Percentiles rank a stretch among this genome's conserved stretches.
Conservation (phyloP, 2,888 invertebrate species). For the Lingula anatina region DNA sequence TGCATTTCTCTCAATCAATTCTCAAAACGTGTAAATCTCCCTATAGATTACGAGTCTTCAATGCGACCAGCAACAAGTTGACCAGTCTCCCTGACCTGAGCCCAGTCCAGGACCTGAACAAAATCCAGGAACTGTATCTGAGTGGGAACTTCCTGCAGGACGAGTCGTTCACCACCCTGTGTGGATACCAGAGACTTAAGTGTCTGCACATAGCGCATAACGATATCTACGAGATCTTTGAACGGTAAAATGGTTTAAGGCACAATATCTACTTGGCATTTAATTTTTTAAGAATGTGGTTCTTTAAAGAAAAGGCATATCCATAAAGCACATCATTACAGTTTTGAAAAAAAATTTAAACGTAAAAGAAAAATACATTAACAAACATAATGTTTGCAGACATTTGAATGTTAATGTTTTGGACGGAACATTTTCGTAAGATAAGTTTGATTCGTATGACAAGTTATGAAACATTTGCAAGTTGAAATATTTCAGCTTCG, state of each 20-base stretch:
- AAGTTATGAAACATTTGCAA: too few relatives aligned
- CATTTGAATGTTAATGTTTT: too few relatives aligned
- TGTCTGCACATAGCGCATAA: slow-evolving; percentile 53
- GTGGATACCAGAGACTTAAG: slow-evolving; percentile 46
- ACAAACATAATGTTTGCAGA: too few relatives aligned
- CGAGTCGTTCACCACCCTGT: slow-evolving; percentile 38
- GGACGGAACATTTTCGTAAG: too few relatives aligned
- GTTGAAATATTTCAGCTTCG: background rate
- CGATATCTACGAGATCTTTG: slow-evolving; percentile 48
- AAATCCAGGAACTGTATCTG: slow-evolving; percentile 50
- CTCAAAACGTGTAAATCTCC: too few relatives aligned
- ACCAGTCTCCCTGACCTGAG: slow-evolving; percentile 42
- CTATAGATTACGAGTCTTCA: slow-evolving; percentile 52
- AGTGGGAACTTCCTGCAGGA: slow-evolving; percentile 50
- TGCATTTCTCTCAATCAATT: too few relatives aligned
- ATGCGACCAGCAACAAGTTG: slow-evolving; percentile 47
- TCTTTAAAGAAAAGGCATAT: background rate
- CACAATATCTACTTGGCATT: background rate
- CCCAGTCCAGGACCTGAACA: slow-evolving; percentile 46
- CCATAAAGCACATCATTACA: background rate
- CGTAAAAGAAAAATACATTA: too few relatives aligned
- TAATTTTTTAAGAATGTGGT: background rate
- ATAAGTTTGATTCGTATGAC: too few relatives aligned
- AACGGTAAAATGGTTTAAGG: slow-evolving; percentile 34
- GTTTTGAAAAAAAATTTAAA: too few relatives aligned